phyloP scores from a whole-genome alignment of 1,140 invertebrate species.

The Sweltsa coloradensis region DNA sequence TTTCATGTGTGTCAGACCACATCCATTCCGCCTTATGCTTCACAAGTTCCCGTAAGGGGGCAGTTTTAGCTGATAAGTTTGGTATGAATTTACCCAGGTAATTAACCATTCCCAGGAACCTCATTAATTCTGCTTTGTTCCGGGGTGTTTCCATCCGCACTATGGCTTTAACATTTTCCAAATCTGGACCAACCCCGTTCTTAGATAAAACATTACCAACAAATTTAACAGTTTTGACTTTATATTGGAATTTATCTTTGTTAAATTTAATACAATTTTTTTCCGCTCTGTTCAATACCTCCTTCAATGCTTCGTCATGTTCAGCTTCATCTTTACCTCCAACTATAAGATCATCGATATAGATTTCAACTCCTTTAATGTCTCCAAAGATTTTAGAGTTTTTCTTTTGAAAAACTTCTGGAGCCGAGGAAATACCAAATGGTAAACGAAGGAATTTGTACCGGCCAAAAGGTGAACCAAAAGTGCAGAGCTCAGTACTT shows the following conservation, averaged over 20 bases:
- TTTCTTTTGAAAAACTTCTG: constrained; percentile 10
- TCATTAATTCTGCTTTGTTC: constrained; percentile 17
- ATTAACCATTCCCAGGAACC: constrained; percentile 24
- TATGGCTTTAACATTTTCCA: constrained; percentile 27
- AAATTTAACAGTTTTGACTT: constrained; percentile 24
- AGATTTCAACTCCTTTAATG: constrained; percentile 22
- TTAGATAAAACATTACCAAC: constrained; percentile 26
- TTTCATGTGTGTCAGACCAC: constrained; percentile 19
- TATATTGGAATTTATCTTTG: constrained; percentile 26
- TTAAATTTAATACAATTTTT: constrained; percentile 26
- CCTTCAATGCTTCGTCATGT: constrained; percentile 20
- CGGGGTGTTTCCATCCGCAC: constrained; percentile 19
- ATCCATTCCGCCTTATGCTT: constrained; percentile 15
- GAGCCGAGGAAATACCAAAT: constrained; percentile 8
- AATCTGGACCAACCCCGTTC: constrained; percentile 24
- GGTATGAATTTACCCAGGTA: constrained; percentile 25
- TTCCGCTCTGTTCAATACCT: constrained; percentile 21
- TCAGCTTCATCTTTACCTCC: constrained; percentile 18
- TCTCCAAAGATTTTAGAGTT: constrained; percentile 13
- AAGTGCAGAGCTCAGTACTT: constrained; percentile 10
- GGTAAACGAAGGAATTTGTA: constrained; percentile 7
- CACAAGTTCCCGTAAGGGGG: constrained; percentile 19
- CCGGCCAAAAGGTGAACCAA: constrained; percentile 3
- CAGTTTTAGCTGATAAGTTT: constrained; percentile 21
- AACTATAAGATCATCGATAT: constrained; percentile 28